Evolutionary conservation across 2,797 vertebrate genomes (phyloP), one percentile per base, ranked within the genome.

Genomic region (Pelobates cultripes): DNA sequence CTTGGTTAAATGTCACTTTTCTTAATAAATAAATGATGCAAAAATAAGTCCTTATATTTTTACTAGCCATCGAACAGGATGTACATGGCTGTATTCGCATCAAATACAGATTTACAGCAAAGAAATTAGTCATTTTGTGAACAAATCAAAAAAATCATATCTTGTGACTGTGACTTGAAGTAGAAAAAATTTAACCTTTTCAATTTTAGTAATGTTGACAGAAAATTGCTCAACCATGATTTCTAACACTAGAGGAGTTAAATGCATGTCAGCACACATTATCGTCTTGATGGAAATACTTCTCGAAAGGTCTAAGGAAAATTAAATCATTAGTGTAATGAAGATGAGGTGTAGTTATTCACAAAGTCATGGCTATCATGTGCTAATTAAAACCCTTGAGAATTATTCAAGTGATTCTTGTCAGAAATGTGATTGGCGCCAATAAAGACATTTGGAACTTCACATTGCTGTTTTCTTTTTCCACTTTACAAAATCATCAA

Each of bases 241-340:
- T 68, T 57, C 73, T 47, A 84, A 79, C 82, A 84, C 77, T 79
- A 84, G 72, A 84, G 82, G 77, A 84, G 82, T 84, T 79, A 84
- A 84, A 61, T 85, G 72, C 81, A 45, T 85, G 60, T 85, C 84
- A 74, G 67, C 15, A 88, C 86, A 82, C 71, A 75, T 79, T 86
- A 28, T 17, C 76, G 85, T 85, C 60, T 80, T 57, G 76, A 72
- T 43, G 17, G 41, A 12, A 85, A 68, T 6, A 71, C 51, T 84
- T 81, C 81, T 78, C 81, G 2, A 79, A 85, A 87, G 84, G 81
- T 57, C 67, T 88, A 75, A 81, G 87, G 81, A 45, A 70, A 66
- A 72, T 86, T 77, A 68, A 81, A 10, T 70, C 74, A 77, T 10
- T 47, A 57, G 43, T 67, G 57, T 84, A 60, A 76, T 84, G 82